These are phyloP conservation scores for Hydrophis major DNA, from an alignment of 2,797 vertebrate genomes.

Conservation along the genomic window DNA sequence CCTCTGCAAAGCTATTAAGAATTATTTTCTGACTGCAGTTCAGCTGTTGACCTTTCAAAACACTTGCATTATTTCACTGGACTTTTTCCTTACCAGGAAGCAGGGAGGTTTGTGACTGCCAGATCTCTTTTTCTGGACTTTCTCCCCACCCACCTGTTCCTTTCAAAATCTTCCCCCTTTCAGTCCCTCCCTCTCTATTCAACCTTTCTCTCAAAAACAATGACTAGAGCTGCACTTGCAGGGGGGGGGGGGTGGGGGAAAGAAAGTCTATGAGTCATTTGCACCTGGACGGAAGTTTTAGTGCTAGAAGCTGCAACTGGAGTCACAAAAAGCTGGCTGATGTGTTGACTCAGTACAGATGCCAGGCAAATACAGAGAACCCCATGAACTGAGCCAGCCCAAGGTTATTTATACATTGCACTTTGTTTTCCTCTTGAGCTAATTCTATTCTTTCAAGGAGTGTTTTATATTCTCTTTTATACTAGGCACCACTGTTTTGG, in stretches of 20 bases:
- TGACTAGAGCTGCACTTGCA: slow-evolving; percentile 3
- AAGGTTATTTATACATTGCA: background rate
- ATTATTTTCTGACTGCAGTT: background rate
- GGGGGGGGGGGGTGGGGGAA: background rate
- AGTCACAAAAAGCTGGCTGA: background rate
- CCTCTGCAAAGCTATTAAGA: background rate
- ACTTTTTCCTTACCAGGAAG: background rate
- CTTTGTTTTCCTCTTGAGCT: background rate
- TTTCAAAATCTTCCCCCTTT: background rate
- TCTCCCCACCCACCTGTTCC: background rate
- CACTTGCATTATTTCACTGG: slow-evolving; percentile 19
- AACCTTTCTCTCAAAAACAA: background rate
- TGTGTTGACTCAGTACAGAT: background rate
- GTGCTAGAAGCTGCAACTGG: background rate
- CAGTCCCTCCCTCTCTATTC: background rate
- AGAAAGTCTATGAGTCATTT: slow-evolving; percentile 24
- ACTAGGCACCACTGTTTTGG: background rate
- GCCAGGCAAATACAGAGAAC: background rate
- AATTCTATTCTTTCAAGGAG: background rate
- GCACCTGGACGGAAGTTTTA: slow-evolving; percentile 28
- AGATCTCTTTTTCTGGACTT: slow-evolving; percentile 1
- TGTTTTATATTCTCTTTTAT: accelerated
- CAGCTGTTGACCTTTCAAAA: background rate
- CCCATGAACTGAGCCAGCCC: background rate
- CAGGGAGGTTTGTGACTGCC: background rate